A percentile compares a stretch with the other conserved stretches of the same genome.
These are phyloP conservation scores for Drosophila teissieri DNA, from an alignment of 1,140 invertebrate species.

Conservation along the genomic window DNA sequence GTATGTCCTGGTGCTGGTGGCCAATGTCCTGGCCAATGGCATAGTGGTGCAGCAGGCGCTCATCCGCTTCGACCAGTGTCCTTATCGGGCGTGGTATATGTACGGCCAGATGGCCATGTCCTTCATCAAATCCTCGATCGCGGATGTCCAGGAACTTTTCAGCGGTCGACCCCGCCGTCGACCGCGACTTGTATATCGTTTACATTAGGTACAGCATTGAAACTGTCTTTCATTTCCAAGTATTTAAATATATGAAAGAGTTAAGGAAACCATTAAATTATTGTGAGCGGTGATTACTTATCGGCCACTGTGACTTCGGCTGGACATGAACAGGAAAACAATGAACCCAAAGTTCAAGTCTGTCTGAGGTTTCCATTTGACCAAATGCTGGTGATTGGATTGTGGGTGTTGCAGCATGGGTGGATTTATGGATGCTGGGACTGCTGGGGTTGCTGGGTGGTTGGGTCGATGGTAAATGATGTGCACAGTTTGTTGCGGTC, in stretches of 20 bases:
- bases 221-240: background rate
- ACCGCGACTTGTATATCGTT: conserved; percentile 1
- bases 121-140: background rate
- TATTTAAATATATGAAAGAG: background rate
- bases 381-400: conserved; percentile 9
- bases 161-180: background rate
- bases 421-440: background rate
- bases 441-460: background rate
- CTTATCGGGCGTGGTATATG: conserved; percentile 21
- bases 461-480: conserved; percentile 43
- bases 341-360: conserved; percentile 31
- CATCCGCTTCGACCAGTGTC: conserved; percentile 29
- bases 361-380: conserved; percentile 14
- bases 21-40: conserved; percentile 29
- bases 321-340: conserved; percentile 22
- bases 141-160: background rate
- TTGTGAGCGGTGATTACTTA: conserved; percentile 23
- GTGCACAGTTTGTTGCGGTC: conserved; percentile 71
- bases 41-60: conserved; percentile 34
- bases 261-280: conserved; percentile 5
- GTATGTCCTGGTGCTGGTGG: conserved; percentile 11
- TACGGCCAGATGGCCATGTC: conserved; percentile 24
- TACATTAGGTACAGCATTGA: conserved; percentile 4
- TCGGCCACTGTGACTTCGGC: conserved; percentile 19
- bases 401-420: background rate